Base-by-base conservation (phyloP, 2,888 invertebrate species). In the Athetis lepigone region DNA sequence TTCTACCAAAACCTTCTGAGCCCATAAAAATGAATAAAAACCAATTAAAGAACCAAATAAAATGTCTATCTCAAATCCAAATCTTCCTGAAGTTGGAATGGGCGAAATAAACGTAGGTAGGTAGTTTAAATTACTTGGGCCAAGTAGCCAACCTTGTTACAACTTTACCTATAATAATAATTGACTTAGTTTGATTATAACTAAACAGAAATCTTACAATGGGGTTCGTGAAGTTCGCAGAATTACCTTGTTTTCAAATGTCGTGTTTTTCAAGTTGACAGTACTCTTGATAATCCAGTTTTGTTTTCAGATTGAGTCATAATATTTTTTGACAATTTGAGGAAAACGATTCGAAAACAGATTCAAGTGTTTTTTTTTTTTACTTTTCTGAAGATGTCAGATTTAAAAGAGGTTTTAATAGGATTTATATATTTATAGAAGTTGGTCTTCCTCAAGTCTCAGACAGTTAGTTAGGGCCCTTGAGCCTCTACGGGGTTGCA, bases 161-260 rank as follows among this genome's bases (percentile, higher is more conserved):
- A 65, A 70, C 55, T 76, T 76, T 61, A 37, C 36, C 62, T 63
- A 66, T 69, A 47, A 62, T 60, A 78, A 73, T 75, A 73, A 79
- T 68, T 74, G 78, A 36, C 49, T 73, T 73, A 76, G 64, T 79
- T 73, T 68, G 42, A 76, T 79, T 61, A 59, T 63, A 65, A 68
- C 62, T 60, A 62, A 76, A 70, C 49, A 67, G 51, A 45, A 64
- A 57, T 52, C 63, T 63, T 43, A 70, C 64, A 72, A 60, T 62
- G 25, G 51, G 18, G 21, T 40, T 4, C 27, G 23, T 58, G 27
- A 69, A 65, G 36, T 23, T 40, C 23, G 18, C 21, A 51, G 40
- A 66, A 69, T 59, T 59, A 56, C 39, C 18, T n/a, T 19, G 42
- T 25, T 23, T 29, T 29, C 51, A 47, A 65, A 23, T 65, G 16